Evolutionary conservation across 30 jellyfish, hydroid and myxozoan species (phyloP).

Genomic region (Haliclystus octoradiatus): DNA sequence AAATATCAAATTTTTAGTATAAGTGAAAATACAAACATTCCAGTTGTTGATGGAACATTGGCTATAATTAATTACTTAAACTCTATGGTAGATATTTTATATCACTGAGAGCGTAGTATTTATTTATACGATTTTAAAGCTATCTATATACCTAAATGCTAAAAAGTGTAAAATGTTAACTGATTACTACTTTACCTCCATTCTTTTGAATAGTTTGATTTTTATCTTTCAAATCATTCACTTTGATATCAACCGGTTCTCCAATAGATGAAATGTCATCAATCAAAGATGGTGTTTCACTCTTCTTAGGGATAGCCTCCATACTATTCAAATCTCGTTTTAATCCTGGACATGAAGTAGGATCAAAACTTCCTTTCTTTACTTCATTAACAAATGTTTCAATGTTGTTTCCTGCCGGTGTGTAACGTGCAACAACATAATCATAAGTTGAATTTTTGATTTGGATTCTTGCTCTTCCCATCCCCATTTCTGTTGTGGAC

Average conservation of each 20-base stretch:
- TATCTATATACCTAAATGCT: too few species aligned
- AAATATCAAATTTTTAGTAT: too few species aligned
- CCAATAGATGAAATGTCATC: neutral
- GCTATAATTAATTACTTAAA: too few species aligned
- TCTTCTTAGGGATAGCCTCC: neutral
- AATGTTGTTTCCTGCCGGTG: neutral
- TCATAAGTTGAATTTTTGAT: neutral
- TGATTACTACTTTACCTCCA: too few species aligned
- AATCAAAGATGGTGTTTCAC: neutral
- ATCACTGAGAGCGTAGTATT: too few species aligned
- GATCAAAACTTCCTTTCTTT: neutral
- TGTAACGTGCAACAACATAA: neutral
- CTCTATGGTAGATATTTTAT: too few species aligned
- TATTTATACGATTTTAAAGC: too few species aligned
- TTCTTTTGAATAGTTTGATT: too few species aligned
- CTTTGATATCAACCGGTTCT: neutral
- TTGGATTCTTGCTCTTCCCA: constrained; percentile 37
- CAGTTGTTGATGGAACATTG: too few species aligned
- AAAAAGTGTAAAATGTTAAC: too few species aligned
- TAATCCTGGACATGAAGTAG: neutral
- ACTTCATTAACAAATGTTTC: neutral
- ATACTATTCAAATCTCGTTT: neutral
- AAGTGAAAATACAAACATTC: too few species aligned
- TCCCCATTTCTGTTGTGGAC: constrained; percentile 23
- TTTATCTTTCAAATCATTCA: neutral